A percentile compares a stretch with the other conserved stretches of the same genome.
phyloP scores from a whole-genome alignment of 2,888 invertebrate genomes.

The Parasteatoda lunata region DNA sequence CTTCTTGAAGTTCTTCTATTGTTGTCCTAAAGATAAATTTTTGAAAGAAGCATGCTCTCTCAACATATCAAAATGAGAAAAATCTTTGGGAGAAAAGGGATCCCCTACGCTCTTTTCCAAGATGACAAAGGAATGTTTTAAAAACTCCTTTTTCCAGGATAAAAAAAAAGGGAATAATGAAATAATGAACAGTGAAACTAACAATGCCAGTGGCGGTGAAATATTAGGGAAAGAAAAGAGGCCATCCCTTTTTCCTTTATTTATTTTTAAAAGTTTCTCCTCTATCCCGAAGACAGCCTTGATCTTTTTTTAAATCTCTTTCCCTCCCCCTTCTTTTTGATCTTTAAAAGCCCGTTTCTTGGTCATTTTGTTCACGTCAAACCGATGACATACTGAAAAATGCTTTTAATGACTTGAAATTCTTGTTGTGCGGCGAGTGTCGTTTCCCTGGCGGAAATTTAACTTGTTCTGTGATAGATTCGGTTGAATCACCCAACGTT shows the following conservation, averaged over 20 bases:
- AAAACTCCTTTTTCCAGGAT: conserved; percentile 39
- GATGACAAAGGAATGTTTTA: conserved; percentile 38
- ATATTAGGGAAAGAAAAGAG: conserved; percentile 36
- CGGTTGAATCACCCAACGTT: too few relatives aligned
- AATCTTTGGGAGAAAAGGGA: background rate
- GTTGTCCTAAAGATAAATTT: conserved; percentile 51
- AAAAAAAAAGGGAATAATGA: conserved; percentile 50
- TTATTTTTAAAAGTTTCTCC: conserved; percentile 28
- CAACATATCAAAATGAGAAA: conserved; percentile 1
- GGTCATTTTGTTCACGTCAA: conserved; percentile 34
- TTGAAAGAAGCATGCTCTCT: conserved; percentile 23
- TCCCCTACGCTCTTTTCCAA: background rate
- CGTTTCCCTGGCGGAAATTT: background rate
- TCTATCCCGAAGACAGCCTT: background rate
- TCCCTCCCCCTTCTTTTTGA: background rate
- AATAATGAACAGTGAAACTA: conserved; percentile 64
- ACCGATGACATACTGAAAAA: conserved; percentile 29
- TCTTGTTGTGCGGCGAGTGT: background rate
- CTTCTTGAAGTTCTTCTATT: conserved; percentile 29
- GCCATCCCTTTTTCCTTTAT: background rate
- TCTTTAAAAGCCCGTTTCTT: background rate
- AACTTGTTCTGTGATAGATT: too few relatives aligned
- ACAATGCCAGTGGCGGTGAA: conserved; percentile 59
- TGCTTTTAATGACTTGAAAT: background rate
- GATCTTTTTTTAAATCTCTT: background rate